Evolutionary conservation across 2,113 vertebrate species (phyloP), one percentile per base, ranked within the genome.

Genomic region (Penelope pileata): DNA sequence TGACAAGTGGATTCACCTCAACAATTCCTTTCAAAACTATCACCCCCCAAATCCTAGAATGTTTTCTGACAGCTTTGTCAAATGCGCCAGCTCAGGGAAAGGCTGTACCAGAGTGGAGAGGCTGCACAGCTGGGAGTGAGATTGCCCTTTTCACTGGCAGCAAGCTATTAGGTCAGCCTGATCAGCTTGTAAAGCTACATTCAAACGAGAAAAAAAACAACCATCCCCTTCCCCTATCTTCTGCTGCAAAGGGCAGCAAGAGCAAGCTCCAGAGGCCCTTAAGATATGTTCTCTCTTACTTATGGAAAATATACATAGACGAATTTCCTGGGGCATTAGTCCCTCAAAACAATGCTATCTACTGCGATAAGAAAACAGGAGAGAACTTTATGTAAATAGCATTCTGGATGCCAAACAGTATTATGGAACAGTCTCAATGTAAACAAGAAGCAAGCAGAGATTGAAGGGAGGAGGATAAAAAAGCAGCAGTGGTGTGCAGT

Each of bases 271-370:
- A 83, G 78, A 80, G 26, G 75, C 85, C 72, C 50, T 78, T 26
- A 53, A 40, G 45, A 91, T 63, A 92, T 11, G 68, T 50, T 85
- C 16, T 18, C 40, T 90, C 66, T 29, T 93, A 48, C 29, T 92
- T 80, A 90, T 5, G 18, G 76, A 94, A 93, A 92, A 92, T 24
- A 89, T 10, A 96, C 32, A 47, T 3, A 79, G 38, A 92, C 86
- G 68, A 63, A 91, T 80, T 95, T 90, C 93, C 90, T 94, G 76
- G 17, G 56, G 83, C 79, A 88, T 93, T 94, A 95, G 63, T 85
- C 86, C 90, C 76, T 30, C 29, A 77, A 89, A 91, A 88, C 83
- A 95, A 60, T 56, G 32, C 22, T 97, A 94, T 95, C 94, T 92
- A 26, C 67, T 54, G 47, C 2, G 90, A 86, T 90, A 96, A 94